Base-by-base conservation (phyloP, 1,140 invertebrate species). In the Caenorhabditis latens region DNA sequence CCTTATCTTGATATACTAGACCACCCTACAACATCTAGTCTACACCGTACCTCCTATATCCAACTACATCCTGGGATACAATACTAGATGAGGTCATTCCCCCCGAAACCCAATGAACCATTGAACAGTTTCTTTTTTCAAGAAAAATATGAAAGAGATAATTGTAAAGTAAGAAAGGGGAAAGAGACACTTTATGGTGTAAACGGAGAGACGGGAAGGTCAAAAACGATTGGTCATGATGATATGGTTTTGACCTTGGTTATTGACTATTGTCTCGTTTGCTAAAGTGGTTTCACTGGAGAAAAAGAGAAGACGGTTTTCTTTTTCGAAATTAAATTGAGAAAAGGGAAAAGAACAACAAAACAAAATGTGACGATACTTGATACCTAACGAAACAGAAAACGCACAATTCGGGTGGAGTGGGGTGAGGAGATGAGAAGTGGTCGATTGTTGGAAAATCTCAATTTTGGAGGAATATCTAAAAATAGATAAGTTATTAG, bases 251-350 rank as follows among this genome's bases (percentile, higher is more conserved):
- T 63, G 61, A 63, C 61, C 61, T 63, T 63, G 61, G 61, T 63
- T 63, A 63, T 63, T 63, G 61, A 63, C 61, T 63, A 63, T 63
- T 63, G 61, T 63, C 61, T 63, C 61, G 61, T 63, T 63, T 63
- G 61, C 61, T 63, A 63, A 63, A 63, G 61, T 63, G 61, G 61
- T 63, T 63, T 63, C 21, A 24, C 7, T 32, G 1, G 21, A 9
- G 61, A 63, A 63, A 21, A 32, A 32, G 13, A 63, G 9, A 32
- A 63, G n/a, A 21, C 9, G 61, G 14, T 24, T n/a, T n/a, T n/a
- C n/a, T n/a, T 32, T 63, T 63, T 63, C 5, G 61, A 63, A 32
- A 63, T n/a, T 13, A 21, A 63, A 63, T 53, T 3, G 50, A 53
- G 50, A 53, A 53, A 16, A 63, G 24, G 32, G 32, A 32, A 63